Conservation (phyloP, 2,113 vertebrate genomes). For the Oncorhynchus mykiss region DNA sequence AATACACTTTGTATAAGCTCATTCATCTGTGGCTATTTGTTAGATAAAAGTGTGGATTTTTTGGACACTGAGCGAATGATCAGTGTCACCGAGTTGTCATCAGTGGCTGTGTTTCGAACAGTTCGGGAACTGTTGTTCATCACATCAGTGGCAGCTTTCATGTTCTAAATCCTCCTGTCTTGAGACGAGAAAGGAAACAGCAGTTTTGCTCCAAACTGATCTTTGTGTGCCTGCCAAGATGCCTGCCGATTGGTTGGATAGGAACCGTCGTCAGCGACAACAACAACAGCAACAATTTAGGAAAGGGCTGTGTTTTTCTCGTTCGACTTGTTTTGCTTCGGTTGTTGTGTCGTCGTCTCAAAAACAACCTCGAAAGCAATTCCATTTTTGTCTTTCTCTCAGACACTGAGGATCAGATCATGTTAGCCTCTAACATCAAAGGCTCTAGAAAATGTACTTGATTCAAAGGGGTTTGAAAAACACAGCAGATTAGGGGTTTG, state of each 20-base stretch:
- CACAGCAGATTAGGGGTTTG: no score
- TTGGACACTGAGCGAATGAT: no score
- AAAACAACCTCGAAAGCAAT: constrained; percentile 39
- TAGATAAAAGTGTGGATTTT: no score
- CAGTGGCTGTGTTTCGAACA: constrained; percentile 12
- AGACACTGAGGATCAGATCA: constrained; percentile 28
- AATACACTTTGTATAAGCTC: no score
- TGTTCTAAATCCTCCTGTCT: constrained; percentile 23
- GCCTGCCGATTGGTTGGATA: constrained; percentile 13
- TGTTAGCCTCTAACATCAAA: no score
- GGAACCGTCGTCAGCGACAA: constrained; percentile 4
- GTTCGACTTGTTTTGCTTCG: constrained; percentile 1
- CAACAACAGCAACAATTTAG: constrained; percentile 10
- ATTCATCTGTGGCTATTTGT: no score
- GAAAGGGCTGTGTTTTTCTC: neutral
- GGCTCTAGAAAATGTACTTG: no score
- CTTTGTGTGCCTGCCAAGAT: constrained; percentile 24
- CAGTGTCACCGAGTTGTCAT: constrained; percentile 34
- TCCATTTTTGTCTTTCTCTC: constrained; percentile 12
- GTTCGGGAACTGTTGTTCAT: constrained; percentile 23
- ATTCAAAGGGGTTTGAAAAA: no score
- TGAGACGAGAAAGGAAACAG: constrained; percentile 33
- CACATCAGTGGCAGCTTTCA: neutral
- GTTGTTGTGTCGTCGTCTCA: neutral
- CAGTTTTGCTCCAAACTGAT: constrained; percentile 24